Evolutionary conservation across 2,888 invertebrate species (phyloP), one percentile per base, ranked within the genome.

Genomic region (Resseliella maxima): DNA sequence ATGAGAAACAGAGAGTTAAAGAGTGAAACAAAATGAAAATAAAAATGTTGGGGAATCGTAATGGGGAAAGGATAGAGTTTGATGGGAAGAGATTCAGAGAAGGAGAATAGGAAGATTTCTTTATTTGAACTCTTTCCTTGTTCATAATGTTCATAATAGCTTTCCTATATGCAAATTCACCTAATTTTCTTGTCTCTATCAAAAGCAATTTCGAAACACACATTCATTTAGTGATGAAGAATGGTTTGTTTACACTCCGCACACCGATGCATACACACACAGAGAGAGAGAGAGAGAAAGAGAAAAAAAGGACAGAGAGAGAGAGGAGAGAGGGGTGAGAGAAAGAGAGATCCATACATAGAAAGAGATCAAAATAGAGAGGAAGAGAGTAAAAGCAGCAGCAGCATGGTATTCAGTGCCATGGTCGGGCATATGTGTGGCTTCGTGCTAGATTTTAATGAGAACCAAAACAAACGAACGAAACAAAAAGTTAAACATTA

Each of bases 91-190:
- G 41, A 41, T 12, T 5, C 5, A 41, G 41, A 41, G 12, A 5
- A 41, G 41, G 41, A 12, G 41, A 41, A 12, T 5, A 50, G 18
- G 50, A 8, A 31, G 5, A 72, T 72, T 72, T 72, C 72, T 72
- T 72, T 35, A 72, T 72, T 72, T 72, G 72, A 72, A 72, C 72
- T 72, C 72, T 72, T 72, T 72, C 72, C 72, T 72, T 72, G 27
- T 72, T 72, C 72, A 72, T 50, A 18, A n/a, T n/a, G n/a, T n/a
- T n/a, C n/a, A n/a, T 31, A 72, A 72, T 72, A 31, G 72, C 31
- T 72, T 72, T 72, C 72, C 72, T 72, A 72, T 72, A 72, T 72
- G 72, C 72, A 72, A 72, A 72, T 72, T 72, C 72, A 72, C 72
- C 72, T 72, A 72, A 72, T 72, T 72, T 72, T 72, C 72, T 31